These are phyloP conservation scores for Discoglossus pictus DNA, from an alignment of 2,797 vertebrate species.

Conservation along the genomic window DNA sequence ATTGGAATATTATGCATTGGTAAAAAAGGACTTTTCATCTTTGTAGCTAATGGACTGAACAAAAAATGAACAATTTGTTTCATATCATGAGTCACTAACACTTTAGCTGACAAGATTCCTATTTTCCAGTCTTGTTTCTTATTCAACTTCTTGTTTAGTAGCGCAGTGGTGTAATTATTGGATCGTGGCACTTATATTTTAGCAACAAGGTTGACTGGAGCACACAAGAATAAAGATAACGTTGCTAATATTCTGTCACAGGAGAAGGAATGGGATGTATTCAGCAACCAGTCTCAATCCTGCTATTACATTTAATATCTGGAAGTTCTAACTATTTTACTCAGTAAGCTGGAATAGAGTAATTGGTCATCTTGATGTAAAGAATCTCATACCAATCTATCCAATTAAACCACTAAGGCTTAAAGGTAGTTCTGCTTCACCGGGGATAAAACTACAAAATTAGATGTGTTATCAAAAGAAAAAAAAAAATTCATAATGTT, in stretches of 20 bases:
- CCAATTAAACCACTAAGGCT: conserved; percentile 30
- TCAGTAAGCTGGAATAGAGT: conserved; percentile 19
- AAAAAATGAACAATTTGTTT: conserved; percentile 75
- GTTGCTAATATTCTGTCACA: conserved; percentile 58
- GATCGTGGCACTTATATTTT: conserved; percentile 58
- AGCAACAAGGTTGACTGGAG: conserved; percentile 61
- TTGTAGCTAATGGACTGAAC: conserved; percentile 72
- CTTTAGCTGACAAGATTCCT: conserved; percentile 67
- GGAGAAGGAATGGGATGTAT: conserved; percentile 54
- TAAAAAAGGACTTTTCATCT: conserved; percentile 69
- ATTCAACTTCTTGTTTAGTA: conserved; percentile 68
- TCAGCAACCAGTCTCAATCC: conserved; percentile 52
- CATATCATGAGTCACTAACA: conserved; percentile 70
- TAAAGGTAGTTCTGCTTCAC: conserved; percentile 27
- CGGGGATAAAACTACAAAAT: no score
- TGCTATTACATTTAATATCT: conserved; percentile 46
- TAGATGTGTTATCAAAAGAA: no score
- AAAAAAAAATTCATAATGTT: no score
- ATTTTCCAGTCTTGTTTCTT: conserved; percentile 63
- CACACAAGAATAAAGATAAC: conserved; percentile 58
- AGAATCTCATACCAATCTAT: conserved; percentile 31
- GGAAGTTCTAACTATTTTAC: conserved; percentile 55
- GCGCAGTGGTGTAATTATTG: conserved; percentile 66
- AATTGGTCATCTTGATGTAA: conserved; percentile 50
- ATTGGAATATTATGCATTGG: conserved; percentile 68